phyloP scores from a whole-genome alignment of 2,797 vertebrate species.

The Novumbra hubbsi region DNA sequence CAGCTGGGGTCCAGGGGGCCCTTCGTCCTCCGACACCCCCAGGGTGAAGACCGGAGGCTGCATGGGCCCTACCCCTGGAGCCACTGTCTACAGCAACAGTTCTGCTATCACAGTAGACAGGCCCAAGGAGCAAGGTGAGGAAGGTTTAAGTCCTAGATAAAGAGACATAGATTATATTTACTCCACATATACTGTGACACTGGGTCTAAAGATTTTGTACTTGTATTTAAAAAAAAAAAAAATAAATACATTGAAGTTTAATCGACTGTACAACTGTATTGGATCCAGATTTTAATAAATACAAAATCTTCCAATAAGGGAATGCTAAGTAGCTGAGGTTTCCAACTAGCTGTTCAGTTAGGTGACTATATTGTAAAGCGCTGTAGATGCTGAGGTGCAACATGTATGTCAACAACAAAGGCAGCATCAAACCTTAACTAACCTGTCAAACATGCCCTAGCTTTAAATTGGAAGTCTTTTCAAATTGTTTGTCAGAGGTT shows the following conservation, averaged over 20 bases:
- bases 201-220: no score
- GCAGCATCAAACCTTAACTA: background rate
- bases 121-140: constrained; percentile 85
- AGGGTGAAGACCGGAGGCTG: constrained; percentile 79
- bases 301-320: background rate
- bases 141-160: background rate
- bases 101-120: constrained; percentile 78
- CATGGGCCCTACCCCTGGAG: constrained; percentile 85
- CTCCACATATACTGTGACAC: no score
- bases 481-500: background rate
- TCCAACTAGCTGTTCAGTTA: constrained; percentile 45
- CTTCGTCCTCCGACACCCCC: constrained; percentile 79
- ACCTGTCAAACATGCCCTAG: background rate
- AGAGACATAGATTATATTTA: no score
- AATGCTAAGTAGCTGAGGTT: background rate
- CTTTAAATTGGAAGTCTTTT: background rate
- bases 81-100: constrained; percentile 84
- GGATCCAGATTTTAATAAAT: background rate
- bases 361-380: constrained; percentile 37
- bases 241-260: background rate
- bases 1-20: constrained; percentile 81
- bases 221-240: no score
- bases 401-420: background rate
- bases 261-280: background rate
- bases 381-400: background rate